A percentile compares a stretch with the other conserved stretches of the same genome.
Conservation (phyloP, 2,797 vertebrate genomes). For the Paramormyrops hopkinsi region DNA sequence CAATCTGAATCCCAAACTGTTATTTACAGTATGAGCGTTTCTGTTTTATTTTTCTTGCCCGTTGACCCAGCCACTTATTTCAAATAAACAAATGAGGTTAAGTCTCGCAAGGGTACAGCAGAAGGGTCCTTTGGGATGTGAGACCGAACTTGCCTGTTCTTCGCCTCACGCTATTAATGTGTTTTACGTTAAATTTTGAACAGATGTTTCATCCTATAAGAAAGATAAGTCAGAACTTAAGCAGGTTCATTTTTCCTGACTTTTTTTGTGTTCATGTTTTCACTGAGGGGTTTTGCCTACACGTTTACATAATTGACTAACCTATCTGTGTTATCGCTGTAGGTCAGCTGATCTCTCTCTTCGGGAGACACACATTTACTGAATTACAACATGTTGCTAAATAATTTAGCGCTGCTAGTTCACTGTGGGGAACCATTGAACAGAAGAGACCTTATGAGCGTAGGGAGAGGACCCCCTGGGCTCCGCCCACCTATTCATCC, state of each 20-base stretch:
- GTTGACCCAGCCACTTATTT: background rate
- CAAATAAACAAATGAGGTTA: background rate
- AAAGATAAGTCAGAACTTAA: background rate
- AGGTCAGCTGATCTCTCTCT: background rate
- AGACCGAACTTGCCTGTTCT: background rate
- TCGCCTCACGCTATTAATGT: background rate
- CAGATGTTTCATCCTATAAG: background rate
- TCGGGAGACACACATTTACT: background rate
- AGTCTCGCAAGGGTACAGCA: background rate
- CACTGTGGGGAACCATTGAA: background rate
- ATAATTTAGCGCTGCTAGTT: background rate
- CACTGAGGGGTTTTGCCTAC: background rate
- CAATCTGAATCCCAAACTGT: background rate
- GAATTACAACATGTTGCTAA: background rate
- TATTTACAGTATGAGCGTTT: background rate
- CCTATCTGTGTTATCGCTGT: background rate
- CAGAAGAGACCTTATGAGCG: background rate
- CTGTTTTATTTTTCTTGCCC: background rate
- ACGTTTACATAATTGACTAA: background rate
- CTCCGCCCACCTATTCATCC: background rate
- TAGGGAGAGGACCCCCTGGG: background rate
- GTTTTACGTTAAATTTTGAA: background rate
- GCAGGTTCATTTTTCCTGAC: background rate
- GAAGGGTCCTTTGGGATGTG: background rate
- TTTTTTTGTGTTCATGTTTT: background rate